Conservation (phyloP, 1,140 invertebrate species). For the Drosophila sulfurigaster region DNA sequence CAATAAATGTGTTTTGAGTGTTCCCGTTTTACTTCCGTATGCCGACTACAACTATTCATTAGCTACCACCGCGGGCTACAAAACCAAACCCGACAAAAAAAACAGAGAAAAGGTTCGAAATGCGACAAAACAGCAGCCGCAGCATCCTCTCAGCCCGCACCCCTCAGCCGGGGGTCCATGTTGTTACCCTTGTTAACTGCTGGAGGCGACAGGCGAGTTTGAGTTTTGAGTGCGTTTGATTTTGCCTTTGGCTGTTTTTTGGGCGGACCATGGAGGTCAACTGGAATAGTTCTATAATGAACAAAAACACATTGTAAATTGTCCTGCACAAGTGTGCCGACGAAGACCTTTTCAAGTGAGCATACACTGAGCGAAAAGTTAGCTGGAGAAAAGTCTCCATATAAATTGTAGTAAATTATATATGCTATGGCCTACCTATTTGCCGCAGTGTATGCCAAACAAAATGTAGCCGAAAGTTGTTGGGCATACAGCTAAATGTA, state of each 20-base stretch:
- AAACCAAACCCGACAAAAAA: not conserved
- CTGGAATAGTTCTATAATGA: slow-evolving; percentile 81
- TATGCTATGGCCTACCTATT: not conserved
- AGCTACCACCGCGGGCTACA: slow-evolving; percentile 60
- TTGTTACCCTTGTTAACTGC: slow-evolving; percentile 69
- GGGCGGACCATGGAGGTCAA: slow-evolving; percentile 66
- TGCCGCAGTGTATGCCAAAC: slow-evolving; percentile 46
- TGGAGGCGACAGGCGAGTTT: slow-evolving; percentile 66
- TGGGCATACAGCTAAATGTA: slow-evolving; percentile 41
- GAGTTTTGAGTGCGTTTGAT: slow-evolving; percentile 69
- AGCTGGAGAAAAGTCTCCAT: not conserved
- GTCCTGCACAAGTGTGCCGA: slow-evolving; percentile 70
- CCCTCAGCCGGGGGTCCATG: slow-evolving; percentile 42
- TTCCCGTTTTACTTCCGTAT: slow-evolving; percentile 23
- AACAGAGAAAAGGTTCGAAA: slow-evolving; percentile 58
- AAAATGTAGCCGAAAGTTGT: slow-evolving; percentile 27
- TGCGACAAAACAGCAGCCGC: slow-evolving; percentile 56
- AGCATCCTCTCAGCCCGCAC: slow-evolving; percentile 50
- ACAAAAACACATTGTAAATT: slow-evolving; percentile 83
- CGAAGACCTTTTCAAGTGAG: slow-evolving; percentile 14
- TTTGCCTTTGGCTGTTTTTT: slow-evolving; percentile 59
- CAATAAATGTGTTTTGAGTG: slow-evolving; percentile 77
- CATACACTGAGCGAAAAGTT: slow-evolving; percentile 47
- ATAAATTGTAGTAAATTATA: not conserved
- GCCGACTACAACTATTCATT: slow-evolving; percentile 74